Evolutionary conservation across 1,140 invertebrate genomes (phyloP).

Genomic region (Lucilia sericata): DNA sequence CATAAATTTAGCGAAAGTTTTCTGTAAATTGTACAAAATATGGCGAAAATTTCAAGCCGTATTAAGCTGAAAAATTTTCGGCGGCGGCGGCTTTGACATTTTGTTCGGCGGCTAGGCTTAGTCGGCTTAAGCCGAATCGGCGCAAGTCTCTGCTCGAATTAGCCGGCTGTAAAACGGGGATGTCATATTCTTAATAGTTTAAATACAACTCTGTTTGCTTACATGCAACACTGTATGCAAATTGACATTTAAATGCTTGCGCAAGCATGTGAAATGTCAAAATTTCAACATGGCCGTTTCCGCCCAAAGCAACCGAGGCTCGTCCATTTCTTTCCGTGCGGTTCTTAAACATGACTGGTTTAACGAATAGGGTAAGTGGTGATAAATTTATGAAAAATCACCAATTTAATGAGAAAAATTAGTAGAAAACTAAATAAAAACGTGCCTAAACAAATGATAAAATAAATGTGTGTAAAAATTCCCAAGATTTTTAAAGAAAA

Average conservation of each 20-base stretch:
- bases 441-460: conserved; percentile 1
- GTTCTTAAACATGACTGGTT: conserved; percentile 76
- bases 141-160: no score
- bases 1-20: no score
- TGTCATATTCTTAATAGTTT: not conserved
- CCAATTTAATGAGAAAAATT: conserved; percentile 8
- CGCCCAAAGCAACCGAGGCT: conserved; percentile 42
- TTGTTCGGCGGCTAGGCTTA: no score
- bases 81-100: no score
- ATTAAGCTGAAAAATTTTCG: no score
- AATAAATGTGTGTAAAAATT: not conserved
- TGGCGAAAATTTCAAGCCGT: no score
- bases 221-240: not conserved
- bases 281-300: conserved; percentile 46
- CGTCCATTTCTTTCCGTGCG: conserved; percentile 71
- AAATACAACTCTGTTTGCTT: not conserved
- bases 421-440: conserved; percentile 15
- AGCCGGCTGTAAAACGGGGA: not conserved
- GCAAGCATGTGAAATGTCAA: conserved; percentile 29
- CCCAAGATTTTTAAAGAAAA: not conserved
- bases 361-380: conserved; percentile 73
- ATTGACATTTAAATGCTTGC: conserved; percentile 30
- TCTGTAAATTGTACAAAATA: no score
- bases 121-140: no score
- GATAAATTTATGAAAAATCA: conserved; percentile 51